phyloP scores from a whole-genome alignment of 2,888 invertebrate species.

The Lepidochrysops patricia region DNA sequence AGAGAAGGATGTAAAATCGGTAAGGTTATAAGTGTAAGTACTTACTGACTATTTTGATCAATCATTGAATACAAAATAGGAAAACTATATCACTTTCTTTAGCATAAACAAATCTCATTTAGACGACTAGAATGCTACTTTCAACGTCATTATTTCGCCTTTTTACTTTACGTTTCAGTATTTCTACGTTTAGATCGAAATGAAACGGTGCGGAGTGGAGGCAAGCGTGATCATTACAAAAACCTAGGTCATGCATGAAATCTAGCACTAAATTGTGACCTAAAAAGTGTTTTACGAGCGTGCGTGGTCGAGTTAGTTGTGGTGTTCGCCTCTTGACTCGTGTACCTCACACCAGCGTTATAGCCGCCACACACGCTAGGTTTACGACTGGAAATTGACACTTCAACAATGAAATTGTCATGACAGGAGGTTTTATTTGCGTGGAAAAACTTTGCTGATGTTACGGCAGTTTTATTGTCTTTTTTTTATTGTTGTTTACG shows the following conservation, averaged over 20 bases:
- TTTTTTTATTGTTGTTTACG: slow-evolving; percentile 1
- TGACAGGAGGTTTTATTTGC: slow-evolving; percentile 5
- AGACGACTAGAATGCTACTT: no score
- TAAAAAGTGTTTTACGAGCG: slow-evolving; percentile 7
- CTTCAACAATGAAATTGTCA: slow-evolving; percentile 12
- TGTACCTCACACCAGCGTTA: slow-evolving; percentile 9
- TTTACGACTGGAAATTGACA: slow-evolving; percentile 12
- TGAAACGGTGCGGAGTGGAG: background rate
- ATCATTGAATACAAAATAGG: no score
- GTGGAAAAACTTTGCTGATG: background rate
- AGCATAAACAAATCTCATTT: no score
- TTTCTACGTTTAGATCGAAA: no score
- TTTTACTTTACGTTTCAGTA: no score
- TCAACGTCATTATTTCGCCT: no score
- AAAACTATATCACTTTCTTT: no score
- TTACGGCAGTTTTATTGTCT: background rate
- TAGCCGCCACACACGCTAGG: background rate
- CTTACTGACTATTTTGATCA: no score
- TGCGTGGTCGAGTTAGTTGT: slow-evolving; percentile 10
- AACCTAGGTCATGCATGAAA: background rate
- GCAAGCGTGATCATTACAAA: background rate
- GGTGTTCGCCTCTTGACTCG: slow-evolving; percentile 6
- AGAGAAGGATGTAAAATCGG: no score
- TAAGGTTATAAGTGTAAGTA: no score
- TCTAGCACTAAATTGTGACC: slow-evolving; percentile 6